These are phyloP conservation scores for Drosophila neutralis DNA, from an alignment of 2,888 invertebrate genomes.

Conservation along the genomic window DNA sequence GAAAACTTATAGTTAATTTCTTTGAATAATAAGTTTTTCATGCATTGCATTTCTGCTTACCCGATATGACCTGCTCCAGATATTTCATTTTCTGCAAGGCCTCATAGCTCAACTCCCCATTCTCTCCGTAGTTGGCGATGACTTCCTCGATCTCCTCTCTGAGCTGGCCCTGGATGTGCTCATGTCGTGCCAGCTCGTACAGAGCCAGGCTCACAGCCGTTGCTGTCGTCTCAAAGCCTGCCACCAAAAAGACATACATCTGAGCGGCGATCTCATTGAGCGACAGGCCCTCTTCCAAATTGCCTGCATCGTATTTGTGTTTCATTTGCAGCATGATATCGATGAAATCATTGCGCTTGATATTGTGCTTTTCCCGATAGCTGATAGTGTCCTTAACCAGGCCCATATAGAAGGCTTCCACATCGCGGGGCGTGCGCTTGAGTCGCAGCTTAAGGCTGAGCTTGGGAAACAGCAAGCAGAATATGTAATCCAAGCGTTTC, in stretches of 20 bases:
- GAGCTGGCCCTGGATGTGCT: slow-evolving; percentile 74
- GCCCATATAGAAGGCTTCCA: slow-evolving; percentile 85
- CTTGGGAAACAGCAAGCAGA: slow-evolving; percentile 62
- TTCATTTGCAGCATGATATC: slow-evolving; percentile 82
- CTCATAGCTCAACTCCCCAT: slow-evolving; percentile 82
- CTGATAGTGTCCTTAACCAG: slow-evolving; percentile 68
- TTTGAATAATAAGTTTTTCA: background rate
- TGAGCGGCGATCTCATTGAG: slow-evolving; percentile 82
- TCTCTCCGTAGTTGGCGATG: slow-evolving; percentile 60
- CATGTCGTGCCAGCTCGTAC: slow-evolving; percentile 76
- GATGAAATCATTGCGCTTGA: slow-evolving; percentile 86
- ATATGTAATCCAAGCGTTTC: slow-evolving; percentile 43
- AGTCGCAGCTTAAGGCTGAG: slow-evolving; percentile 67
- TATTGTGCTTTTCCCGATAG: slow-evolving; percentile 72
- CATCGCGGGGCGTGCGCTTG: slow-evolving; percentile 57
- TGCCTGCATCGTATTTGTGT: slow-evolving; percentile 64
- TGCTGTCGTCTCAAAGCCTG: slow-evolving; percentile 89
- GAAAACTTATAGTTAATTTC: background rate
- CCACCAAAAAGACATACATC: slow-evolving; percentile 78
- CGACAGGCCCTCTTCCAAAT: slow-evolving; percentile 73
- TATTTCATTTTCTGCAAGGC: slow-evolving; percentile 84
- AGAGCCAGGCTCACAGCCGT: slow-evolving; percentile 86
- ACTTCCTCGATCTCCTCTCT: slow-evolving; percentile 84
- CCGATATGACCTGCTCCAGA: slow-evolving; percentile 85
- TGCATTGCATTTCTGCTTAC: slow-evolving; percentile 60